A percentile compares a stretch with the other conserved stretches of the same genome.
Evolutionary conservation across 2,113 vertebrate genomes (phyloP).

Genomic region (Enhydra lutris): DNA sequence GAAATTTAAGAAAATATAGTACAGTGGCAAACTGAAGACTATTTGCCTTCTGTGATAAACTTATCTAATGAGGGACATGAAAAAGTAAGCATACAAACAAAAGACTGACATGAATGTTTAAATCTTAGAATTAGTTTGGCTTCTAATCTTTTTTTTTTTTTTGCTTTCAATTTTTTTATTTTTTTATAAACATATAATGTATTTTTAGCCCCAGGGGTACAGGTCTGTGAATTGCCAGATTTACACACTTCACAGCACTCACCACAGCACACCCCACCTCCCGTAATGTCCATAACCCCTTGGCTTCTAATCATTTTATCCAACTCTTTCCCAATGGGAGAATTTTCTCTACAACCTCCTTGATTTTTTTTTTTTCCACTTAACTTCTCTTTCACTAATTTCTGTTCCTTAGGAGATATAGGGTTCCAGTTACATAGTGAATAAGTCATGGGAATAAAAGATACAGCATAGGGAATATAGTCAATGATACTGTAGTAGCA

Average conservation of each 20-base stretch:
- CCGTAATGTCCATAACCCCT: neutral
- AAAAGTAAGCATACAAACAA: neutral
- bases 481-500: neutral
- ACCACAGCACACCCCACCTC: too few relatives aligned
- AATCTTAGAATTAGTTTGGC: neutral
- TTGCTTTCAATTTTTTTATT: too few relatives aligned
- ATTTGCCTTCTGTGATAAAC: neutral
- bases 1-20: neutral
- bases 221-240: too few relatives aligned
- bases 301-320: neutral
- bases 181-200: too few relatives aligned
- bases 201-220: too few relatives aligned
- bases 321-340: neutral
- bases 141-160: too few relatives aligned
- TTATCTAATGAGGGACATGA: neutral
- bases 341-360: neutral
- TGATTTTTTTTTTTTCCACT: neutral
- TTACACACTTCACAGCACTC: too few relatives aligned
- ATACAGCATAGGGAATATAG: neutral
- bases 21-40: neutral
- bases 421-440: neutral
- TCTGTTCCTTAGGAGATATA: neutral
- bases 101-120: neutral
- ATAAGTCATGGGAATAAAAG: neutral
- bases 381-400: neutral